A percentile compares a stretch with the other conserved stretches of the same genome.
Evolutionary conservation across 2,888 invertebrate genomes (phyloP).

Genomic region (Cancer borealis): DNA sequence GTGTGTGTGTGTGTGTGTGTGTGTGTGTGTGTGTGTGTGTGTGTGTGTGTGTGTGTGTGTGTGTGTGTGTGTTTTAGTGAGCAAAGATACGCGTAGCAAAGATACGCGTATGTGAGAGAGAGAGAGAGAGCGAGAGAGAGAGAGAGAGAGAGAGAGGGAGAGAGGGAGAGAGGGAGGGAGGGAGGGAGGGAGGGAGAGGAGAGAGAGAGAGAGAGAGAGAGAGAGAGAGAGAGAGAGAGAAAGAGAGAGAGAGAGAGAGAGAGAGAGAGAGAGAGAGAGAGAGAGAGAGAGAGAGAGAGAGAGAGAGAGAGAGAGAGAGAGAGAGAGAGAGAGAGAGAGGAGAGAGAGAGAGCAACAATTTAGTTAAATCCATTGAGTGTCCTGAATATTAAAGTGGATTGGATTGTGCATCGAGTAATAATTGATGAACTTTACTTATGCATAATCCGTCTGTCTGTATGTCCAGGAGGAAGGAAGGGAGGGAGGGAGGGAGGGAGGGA

Average conservation of each 20-base stretch:
- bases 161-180: not conserved
- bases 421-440: constrained; percentile 20
- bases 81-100: not conserved
- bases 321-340: constrained; percentile 23
- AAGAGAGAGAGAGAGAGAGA: constrained; percentile 3
- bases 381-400: not conserved
- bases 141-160: constrained; percentile 1
- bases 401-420: constrained; percentile 22
- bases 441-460: not conserved
- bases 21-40: constrained; percentile 47
- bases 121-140: no score
- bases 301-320: constrained; percentile 33
- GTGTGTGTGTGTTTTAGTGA: not conserved
- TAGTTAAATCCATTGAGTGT: constrained; percentile 8
- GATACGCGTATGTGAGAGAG: not conserved
- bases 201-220: constrained; percentile 40
- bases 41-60: constrained; percentile 50
- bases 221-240: constrained; percentile 12
- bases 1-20: constrained; percentile 5
- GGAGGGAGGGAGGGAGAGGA: constrained; percentile 20
- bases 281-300: constrained; percentile 40
- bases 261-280: constrained; percentile 16
- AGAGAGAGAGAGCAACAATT: constrained; percentile 3
- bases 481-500: not conserved
- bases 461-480: not conserved